These are phyloP conservation scores for Achatina immaculata DNA, from an alignment of 1,140 invertebrate species.

Conservation along the genomic window DNA sequence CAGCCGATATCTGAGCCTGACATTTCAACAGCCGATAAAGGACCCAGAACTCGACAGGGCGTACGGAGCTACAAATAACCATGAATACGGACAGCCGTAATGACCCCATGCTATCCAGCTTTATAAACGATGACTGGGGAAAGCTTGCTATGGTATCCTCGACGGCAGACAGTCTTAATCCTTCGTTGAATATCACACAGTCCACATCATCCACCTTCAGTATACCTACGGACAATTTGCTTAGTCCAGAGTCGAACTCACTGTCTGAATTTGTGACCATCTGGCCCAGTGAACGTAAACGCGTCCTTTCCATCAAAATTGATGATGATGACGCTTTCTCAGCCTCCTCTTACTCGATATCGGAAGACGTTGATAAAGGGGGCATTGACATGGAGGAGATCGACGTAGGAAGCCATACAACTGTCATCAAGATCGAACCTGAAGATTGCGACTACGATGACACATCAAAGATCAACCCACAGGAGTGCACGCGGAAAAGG, in stretches of 20 bases:
- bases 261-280: background rate
- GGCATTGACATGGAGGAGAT: background rate
- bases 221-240: background rate
- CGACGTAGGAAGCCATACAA: background rate
- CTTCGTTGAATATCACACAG: background rate
- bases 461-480: background rate
- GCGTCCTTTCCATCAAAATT: background rate
- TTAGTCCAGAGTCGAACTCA: background rate
- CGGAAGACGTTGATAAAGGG: background rate
- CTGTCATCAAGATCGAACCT: background rate
- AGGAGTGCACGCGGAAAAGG: too few relatives aligned
- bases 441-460: background rate
- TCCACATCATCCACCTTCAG: background rate
- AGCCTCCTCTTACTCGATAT: background rate
- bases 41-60: too few relatives aligned
- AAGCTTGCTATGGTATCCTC: background rate
- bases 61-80: too few relatives aligned
- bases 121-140: background rate
- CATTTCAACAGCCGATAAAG: too few relatives aligned
- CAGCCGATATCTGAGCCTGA: too few relatives aligned
- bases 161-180: background rate
- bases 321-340: constrained; percentile 13
- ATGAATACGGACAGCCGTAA: background rate
- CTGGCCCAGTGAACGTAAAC: background rate
- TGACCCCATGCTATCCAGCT: constrained; percentile 2